Conservation (phyloP, 1,140 invertebrate species). For the Atta texana region DNA sequence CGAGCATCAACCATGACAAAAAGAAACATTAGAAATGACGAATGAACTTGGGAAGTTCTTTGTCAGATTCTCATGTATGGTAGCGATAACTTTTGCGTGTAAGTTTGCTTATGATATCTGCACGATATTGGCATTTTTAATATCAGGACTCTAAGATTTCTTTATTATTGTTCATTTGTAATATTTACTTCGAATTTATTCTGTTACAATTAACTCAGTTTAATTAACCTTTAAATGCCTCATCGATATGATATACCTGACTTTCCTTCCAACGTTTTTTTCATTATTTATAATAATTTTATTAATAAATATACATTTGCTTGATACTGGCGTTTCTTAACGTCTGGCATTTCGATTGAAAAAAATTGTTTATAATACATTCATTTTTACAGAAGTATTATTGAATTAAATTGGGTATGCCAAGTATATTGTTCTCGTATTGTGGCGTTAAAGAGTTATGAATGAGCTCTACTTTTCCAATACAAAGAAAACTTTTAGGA, state of each 20-base stretch:
- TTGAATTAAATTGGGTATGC: too few species aligned
- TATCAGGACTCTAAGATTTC: neutral
- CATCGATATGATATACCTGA: too few species aligned
- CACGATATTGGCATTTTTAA: neutral
- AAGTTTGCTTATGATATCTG: neutral
- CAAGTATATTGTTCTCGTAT: too few species aligned
- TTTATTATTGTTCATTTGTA: neutral
- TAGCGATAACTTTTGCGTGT: conserved; percentile 27
- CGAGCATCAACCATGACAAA: conserved; percentile 10
- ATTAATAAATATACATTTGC: too few species aligned
- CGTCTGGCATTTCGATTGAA: too few species aligned
- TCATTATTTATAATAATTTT: too few species aligned
- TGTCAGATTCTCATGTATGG: conserved; percentile 31
- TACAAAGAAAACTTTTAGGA: neutral
- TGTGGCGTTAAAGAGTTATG: neutral
- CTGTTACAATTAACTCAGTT: neutral
- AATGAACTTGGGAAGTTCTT: conserved; percentile 48
- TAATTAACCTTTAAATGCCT: neutral
- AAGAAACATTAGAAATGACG: conserved; percentile 18
- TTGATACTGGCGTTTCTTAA: too few species aligned
- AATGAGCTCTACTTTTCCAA: neutral
- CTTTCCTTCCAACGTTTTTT: too few species aligned
- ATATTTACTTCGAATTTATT: neutral
- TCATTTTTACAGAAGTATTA: too few species aligned
- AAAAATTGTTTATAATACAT: too few species aligned